Base-by-base conservation (phyloP, 2,888 invertebrate genomes). In the Blastobasis adustella region DNA sequence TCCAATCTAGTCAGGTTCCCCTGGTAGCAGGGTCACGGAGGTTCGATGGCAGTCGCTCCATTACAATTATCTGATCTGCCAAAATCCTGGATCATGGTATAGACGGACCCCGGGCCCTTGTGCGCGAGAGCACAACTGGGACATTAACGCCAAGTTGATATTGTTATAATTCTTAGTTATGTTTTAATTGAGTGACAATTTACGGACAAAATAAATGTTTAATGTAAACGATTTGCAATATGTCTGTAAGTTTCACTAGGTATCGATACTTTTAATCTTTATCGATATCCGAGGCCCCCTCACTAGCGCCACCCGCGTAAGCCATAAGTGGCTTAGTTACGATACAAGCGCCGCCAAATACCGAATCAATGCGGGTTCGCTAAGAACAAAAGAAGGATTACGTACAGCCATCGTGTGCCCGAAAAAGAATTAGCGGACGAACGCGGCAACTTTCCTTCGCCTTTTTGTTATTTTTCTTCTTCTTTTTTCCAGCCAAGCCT, bases 301-400 rank as follows among this genome's bases (percentile, higher is more conserved):
- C 74, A 51, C 71, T 73, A 69, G 47, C 45, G 39, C 47, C 53
- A 54, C 63, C 65, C 67, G 61, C 64, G 70, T 70, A 68, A 73
- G 67, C 76, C 73, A 65, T 83, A 85, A 86, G 84, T 86, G 84
- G 84, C 82, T 86, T 86, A 83, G 85, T 86, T 86, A 83, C 78
- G 71, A 62, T 69, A 70, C 74, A 73, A 78, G 77, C 69, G 71
- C 75, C 74, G 73, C 61, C 82, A 83, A 85, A 84, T 76, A 77
- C 72, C 73, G 74, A 71, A 65, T 71, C 73, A 73, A 82, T 82
- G 81, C 82, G 82, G 80, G 80, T 60, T 10, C 36, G 7, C 54
- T 76, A 76, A 81, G 84, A 83, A 83, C 83, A 82, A 84, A 83
- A 82, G 82, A 69, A 69, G 79, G 79, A 79, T 81, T 81, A 76